Evolutionary conservation across 2,797 vertebrate genomes (phyloP), one percentile per base, ranked within the genome.

Genomic region (Lateolabrax maculatus): DNA sequence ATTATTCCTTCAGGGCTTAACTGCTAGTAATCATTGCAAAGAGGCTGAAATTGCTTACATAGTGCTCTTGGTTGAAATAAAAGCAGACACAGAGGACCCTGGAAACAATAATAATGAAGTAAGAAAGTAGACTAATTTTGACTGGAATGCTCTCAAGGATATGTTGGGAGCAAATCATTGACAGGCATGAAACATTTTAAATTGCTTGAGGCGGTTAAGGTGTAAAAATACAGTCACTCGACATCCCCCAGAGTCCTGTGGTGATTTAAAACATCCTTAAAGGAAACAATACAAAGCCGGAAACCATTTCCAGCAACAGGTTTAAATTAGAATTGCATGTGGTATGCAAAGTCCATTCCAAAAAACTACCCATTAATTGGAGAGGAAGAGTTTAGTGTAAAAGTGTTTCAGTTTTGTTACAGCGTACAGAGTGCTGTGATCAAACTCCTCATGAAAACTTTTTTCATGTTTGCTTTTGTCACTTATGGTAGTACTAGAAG

Each of bases 251-350:
- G 76, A 60, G 62, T 18, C 75, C 39, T 52, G 49, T 9, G 43
- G 76, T 76, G 67, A 91, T 88, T 89, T 82, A 83, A 83, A 87
- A 83, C 86, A 85, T 86, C 75, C 78, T 79, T 58, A 25, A 48
- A 69, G 81, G 80, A 87, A 85, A 85, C 60, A 31, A 64, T 55
- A 82, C 44, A 84, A 79, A 72, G 52, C 60, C 1, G 64, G 58
- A 83, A 77, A 36, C 71, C 31, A 75, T 83, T 77, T 80, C 56
- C 65, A 79, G 46, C 51, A 73, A 71, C 67, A 27, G 46, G 55
- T 80, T 87, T 74, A 58, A 79, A 69, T 81, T 61, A 53, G 60
- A 76, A 57, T 36, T 64, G 34, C 75, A 77, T 67, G 70, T 56
- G 77, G 52, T 37, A 7, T 29, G 23, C 18, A 65, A 55, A 36